A percentile compares a stretch with the other conserved stretches of the same genome.
Evolutionary conservation across 2,797 vertebrate species (phyloP).

Genomic region (Mionectes olivaceus): DNA sequence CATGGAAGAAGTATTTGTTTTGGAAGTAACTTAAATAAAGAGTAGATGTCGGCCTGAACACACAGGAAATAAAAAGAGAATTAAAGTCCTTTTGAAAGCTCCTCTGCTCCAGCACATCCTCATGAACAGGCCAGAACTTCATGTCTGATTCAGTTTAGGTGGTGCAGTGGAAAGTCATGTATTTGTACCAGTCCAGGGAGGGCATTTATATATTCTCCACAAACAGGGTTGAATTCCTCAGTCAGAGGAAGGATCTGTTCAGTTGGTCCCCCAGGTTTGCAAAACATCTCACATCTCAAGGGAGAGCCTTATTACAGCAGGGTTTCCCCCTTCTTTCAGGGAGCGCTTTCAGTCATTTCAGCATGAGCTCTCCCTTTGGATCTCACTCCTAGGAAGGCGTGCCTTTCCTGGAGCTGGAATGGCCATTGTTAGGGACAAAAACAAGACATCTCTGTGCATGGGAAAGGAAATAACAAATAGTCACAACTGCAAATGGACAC

Average conservation of each 20-base stretch:
- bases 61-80: neutral
- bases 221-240: neutral
- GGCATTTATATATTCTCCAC: neutral
- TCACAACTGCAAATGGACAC: neutral
- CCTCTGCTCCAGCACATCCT: neutral
- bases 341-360: neutral
- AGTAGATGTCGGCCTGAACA: neutral
- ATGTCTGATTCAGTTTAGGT: neutral
- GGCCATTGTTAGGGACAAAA: neutral
- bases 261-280: neutral
- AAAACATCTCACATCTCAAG: neutral
- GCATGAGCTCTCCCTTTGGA: neutral
- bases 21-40: constrained; percentile 19
- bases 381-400: neutral
- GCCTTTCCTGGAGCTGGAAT: constrained; percentile 1
- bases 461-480: neutral
- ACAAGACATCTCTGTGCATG: neutral
- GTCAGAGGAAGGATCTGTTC: neutral
- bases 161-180: fast-evolving
- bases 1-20: neutral
- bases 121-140: neutral
- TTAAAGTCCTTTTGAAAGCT: neutral
- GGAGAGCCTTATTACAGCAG: neutral
- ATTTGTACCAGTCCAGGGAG: neutral
- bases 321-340: neutral